Percentiles rank a stretch among this genome's conserved stretches.
Evolutionary conservation across 2,113 vertebrate species (phyloP).

Genomic region (Caracal caracal): DNA sequence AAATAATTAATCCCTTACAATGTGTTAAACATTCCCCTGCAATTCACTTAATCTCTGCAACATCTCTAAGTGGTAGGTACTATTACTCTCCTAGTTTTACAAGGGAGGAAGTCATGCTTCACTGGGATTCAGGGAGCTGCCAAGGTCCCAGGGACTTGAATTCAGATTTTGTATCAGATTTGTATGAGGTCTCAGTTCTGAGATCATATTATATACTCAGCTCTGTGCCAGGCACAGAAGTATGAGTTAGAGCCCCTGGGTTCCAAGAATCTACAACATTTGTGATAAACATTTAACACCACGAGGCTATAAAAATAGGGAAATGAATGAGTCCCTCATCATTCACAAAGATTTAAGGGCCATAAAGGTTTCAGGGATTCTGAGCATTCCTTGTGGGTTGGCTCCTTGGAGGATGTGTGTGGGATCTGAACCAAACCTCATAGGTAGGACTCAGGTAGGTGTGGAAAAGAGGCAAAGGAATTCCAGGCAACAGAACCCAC

Average conservation of each 20-base stretch:
- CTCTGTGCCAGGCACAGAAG: not conserved
- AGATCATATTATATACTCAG: not conserved
- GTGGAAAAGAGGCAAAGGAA: not conserved
- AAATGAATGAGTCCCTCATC: not conserved
- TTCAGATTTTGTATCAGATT: not conserved
- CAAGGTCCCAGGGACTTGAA: not conserved
- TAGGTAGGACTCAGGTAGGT: not conserved
- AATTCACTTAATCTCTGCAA: not conserved
- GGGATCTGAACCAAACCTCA: not conserved
- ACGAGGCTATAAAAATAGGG: not conserved
- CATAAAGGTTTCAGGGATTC: not conserved
- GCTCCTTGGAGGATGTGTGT: not conserved
- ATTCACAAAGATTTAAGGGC: not conserved
- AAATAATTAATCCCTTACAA: not conserved
- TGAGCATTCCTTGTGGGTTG: not conserved
- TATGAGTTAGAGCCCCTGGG: not conserved
- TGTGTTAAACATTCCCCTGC: not conserved
- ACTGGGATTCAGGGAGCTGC: not conserved
- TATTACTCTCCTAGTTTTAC: not conserved
- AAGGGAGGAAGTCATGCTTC: not conserved
- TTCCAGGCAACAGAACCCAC: not conserved
- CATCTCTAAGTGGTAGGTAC: not conserved
- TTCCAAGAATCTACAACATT: not conserved
- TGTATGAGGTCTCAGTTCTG: not conserved
- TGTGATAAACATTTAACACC: not conserved